Evolutionary conservation across 2,797 vertebrate species (phyloP).

Genomic region (Semaprochilodus insignis): DNA sequence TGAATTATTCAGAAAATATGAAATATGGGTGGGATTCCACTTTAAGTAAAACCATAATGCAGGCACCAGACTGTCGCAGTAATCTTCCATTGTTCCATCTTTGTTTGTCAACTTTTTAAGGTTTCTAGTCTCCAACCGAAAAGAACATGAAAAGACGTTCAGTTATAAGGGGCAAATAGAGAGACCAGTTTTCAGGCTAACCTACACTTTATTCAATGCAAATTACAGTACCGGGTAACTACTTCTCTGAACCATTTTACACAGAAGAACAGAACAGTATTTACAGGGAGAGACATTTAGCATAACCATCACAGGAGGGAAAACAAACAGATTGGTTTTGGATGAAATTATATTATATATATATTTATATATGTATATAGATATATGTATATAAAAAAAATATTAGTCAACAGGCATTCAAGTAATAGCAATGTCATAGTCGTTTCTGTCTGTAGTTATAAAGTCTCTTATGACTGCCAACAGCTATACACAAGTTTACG

Average conservation of each 20-base stretch:
- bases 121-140: neutral
- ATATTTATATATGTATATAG: neutral
- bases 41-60: neutral
- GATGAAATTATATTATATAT: constrained; percentile 74
- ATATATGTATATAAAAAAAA: constrained; percentile 30
- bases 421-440: constrained; percentile 88
- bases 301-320: constrained; percentile 82
- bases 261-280: constrained; percentile 85
- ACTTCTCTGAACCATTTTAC: constrained; percentile 88
- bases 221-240: constrained; percentile 93
- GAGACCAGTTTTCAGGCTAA: constrained; percentile 84
- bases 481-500: constrained; percentile 84
- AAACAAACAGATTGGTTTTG: constrained; percentile 80
- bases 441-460: constrained; percentile 70
- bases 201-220: constrained; percentile 94
- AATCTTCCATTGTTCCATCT: neutral
- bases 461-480: constrained; percentile 79
- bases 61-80: neutral
- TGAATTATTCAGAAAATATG: too few species aligned
- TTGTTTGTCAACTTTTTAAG: neutral
- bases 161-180: constrained; percentile 3
- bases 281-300: constrained; percentile 88
- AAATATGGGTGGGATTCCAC: too few species aligned
- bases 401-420: constrained; percentile 90
- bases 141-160: neutral